These are phyloP conservation scores for Onychostoma macrolepis DNA, from an alignment of 2,113 vertebrate species.

Conservation along the genomic window DNA sequence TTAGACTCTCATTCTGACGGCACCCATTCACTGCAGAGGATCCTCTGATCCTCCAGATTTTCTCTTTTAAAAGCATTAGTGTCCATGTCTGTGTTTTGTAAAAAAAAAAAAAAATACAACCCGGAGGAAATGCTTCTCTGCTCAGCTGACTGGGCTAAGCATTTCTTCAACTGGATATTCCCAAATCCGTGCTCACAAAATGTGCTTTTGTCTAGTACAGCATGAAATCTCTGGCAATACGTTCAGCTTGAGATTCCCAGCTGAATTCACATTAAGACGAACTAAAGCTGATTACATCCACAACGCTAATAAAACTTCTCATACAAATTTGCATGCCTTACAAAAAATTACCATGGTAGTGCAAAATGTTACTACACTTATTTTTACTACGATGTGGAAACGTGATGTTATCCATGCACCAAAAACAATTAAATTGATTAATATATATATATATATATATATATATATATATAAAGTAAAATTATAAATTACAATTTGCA, in stretches of 20 bases:
- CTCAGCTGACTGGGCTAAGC: conserved; percentile 5
- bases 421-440: not conserved
- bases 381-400: not conserved
- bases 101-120: not conserved
- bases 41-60: too few species aligned
- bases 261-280: conserved; percentile 28
- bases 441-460: too few species aligned
- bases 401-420: not conserved
- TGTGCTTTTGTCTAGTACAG: conserved; percentile 15
- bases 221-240: conserved; percentile 37
- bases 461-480: too few species aligned
- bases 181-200: conserved; percentile 27
- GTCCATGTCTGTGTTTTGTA: not conserved
- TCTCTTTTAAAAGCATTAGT: not conserved
- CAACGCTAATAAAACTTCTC: conserved; percentile 30
- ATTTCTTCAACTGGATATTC: conserved; percentile 28
- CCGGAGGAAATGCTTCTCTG: not conserved
- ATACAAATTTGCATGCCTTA: not conserved
- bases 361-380: not conserved
- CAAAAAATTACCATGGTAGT: not conserved
- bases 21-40: not conserved
- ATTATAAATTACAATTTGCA: not conserved
- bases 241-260: conserved; percentile 26
- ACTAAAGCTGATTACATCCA: conserved; percentile 30
- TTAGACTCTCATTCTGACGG: not conserved